These are phyloP conservation scores for Struthidea cinerea DNA, from an alignment of 2,113 vertebrate genomes.

Conservation along the genomic window DNA sequence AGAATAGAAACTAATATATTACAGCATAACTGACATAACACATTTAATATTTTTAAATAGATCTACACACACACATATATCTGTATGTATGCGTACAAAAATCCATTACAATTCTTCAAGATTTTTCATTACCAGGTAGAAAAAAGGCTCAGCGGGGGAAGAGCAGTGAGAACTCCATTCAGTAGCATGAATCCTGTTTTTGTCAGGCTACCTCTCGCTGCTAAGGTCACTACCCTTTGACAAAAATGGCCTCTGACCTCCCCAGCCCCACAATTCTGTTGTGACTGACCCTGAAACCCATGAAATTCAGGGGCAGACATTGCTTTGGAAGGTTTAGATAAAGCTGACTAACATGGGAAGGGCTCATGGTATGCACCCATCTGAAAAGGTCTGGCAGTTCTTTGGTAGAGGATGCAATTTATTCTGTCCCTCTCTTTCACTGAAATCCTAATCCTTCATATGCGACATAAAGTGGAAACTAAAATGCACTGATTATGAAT, in stretches of 20 bases:
- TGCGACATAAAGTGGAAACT: slow-evolving; percentile 65
- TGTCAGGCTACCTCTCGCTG: slow-evolving; percentile 67
- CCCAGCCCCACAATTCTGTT: slow-evolving; percentile 67
- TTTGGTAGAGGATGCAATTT: slow-evolving; percentile 71
- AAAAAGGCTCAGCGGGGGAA: slow-evolving; percentile 66
- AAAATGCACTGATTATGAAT: slow-evolving; percentile 54
- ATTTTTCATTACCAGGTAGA: slow-evolving; percentile 73
- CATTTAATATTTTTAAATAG: background rate
- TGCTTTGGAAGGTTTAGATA: slow-evolving; percentile 68
- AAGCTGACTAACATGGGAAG: slow-evolving; percentile 76
- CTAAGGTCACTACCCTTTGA: slow-evolving; percentile 75
- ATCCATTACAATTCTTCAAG: slow-evolving; percentile 34
- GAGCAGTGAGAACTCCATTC: slow-evolving; percentile 63
- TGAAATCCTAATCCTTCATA: slow-evolving; percentile 70
- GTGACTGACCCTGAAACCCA: slow-evolving; percentile 74
- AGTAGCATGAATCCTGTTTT: slow-evolving; percentile 64
- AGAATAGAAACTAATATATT: background rate
- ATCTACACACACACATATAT: background rate
- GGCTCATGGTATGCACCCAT: slow-evolving; percentile 59
- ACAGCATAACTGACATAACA: background rate
- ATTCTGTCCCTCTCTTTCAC: slow-evolving; percentile 65
- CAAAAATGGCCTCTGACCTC: slow-evolving; percentile 75
- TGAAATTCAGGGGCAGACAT: slow-evolving; percentile 74
- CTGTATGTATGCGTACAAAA: background rate
- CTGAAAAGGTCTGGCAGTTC: slow-evolving; percentile 68